Base-by-base conservation (phyloP, 2,888 invertebrate genomes). In the Hydraecia micacea region DNA sequence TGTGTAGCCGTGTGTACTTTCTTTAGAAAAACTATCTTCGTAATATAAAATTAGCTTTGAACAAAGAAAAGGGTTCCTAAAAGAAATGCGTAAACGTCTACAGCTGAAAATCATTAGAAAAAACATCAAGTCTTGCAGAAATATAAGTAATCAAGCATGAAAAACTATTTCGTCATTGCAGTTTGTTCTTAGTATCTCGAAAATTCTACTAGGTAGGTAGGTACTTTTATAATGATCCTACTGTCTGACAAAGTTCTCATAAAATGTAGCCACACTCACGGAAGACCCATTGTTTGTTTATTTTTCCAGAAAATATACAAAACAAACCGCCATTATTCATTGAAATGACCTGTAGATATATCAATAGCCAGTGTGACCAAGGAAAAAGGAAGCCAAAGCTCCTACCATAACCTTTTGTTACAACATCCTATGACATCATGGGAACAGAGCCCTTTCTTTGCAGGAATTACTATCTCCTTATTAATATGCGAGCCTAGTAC, bases 391-490 rank as follows among this genome's bases (percentile, higher is more conserved):
- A 84, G 69, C 73, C 52, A 58, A 74, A 15, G 21, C 36, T n/a
- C 21, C n/a, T 18, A 67, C 18, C 73, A 76, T 73, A 79, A 75
- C 72, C 75, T 79, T 77, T 85, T 87, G 75, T 76, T 77, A 83
- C 49, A 78, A 85, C 89, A 88, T 92, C 91, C 93, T 91, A 88
- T 93, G 91, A 92, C 91, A 88, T 91, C 92, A 94, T 91, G 91
- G 89, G 92, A 92, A 92, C 90, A 75, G 49, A 84, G 58, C 66
- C 89, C 90, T 91, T 90, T 90, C 89, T 87, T 89, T 84, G 88
- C 88, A 84, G 84, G 93, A 93, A 86, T 75, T 72, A 86, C 89
- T 89, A 93, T 94, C 94, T 88, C 93, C 86, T 89, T 81, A 93
- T 94, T 93, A 93, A 92, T 89, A 94, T 94, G 91, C 93, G 76